A percentile compares a stretch with the other conserved stretches of the same genome.
Evolutionary conservation across 1,140 invertebrate species (phyloP).

Genomic region (Bombus picipes): DNA sequence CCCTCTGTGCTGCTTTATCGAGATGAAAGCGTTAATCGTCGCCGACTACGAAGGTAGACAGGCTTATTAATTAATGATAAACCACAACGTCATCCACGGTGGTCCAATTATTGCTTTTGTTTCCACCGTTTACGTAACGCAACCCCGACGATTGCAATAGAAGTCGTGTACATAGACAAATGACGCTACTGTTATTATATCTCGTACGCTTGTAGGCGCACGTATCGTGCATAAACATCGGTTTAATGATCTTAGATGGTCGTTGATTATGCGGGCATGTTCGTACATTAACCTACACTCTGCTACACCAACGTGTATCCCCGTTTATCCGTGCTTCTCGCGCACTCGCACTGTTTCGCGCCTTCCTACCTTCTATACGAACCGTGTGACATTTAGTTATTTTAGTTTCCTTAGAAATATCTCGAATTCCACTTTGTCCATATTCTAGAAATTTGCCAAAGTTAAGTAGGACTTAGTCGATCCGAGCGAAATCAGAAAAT

Average conservation of each 20-base stretch:
- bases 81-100: conserved; percentile 4
- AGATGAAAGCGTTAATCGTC: conserved; percentile 53
- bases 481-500: too few relatives aligned
- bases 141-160: conserved; percentile 10
- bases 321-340: background rate
- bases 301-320: background rate
- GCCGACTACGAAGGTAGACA: background rate
- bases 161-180: conserved; percentile 30
- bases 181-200: conserved; percentile 39
- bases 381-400: background rate
- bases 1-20: conserved; percentile 27
- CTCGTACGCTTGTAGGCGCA: conserved; percentile 1
- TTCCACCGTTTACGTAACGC: conserved; percentile 22
- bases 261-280: conserved; percentile 44
- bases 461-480: background rate
- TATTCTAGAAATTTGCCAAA: background rate
- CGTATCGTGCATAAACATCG: conserved; percentile 50
- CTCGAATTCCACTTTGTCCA: background rate
- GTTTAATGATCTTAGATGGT: conserved; percentile 52
- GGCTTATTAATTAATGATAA: conserved; percentile 49
- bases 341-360: background rate
- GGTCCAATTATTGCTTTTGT: conserved; percentile 35
- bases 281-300: conserved; percentile 47
- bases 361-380: background rate
- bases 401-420: background rate